Conservation (phyloP, 1,140 invertebrate genomes). For the Trichoplusia ni region DNA sequence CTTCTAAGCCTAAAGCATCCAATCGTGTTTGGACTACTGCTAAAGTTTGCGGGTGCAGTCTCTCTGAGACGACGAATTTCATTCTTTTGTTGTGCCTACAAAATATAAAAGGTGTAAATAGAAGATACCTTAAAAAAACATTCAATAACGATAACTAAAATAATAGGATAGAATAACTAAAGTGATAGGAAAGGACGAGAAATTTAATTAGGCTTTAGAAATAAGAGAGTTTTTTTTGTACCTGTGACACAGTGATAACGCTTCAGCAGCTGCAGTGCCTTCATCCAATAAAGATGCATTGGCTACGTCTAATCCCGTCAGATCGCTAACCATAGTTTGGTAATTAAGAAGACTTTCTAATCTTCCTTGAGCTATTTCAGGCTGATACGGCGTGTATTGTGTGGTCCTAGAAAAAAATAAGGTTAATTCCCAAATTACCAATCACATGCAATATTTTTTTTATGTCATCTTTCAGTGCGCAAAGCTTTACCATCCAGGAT, state of each 20-base stretch:
- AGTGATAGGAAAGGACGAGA: too few species aligned
- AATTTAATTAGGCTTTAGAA: too few species aligned
- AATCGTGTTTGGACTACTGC: slow-evolving; percentile 95
- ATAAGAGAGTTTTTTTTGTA: too few species aligned
- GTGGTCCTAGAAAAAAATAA: slow-evolving; percentile 85
- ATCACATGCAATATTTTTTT: not conserved
- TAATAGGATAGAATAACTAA: too few species aligned
- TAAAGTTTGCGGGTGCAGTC: slow-evolving; percentile 97
- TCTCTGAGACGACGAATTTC: slow-evolving; percentile 93
- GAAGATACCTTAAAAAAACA: too few species aligned
- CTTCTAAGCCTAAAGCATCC: slow-evolving; percentile 90
- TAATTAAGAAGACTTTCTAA: slow-evolving; percentile 98
- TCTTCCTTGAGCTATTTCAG: slow-evolving; percentile 98
- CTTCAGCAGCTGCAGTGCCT: slow-evolving; percentile 98
- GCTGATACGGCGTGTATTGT: slow-evolving; percentile 94
- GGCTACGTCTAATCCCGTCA: slow-evolving; percentile 96
- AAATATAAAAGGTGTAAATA: too few species aligned
- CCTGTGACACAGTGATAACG: slow-evolving; percentile 93
- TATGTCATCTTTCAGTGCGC: too few species aligned
- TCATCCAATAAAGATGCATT: slow-evolving; percentile 99
- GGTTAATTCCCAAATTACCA: not conserved
- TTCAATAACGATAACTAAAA: too few species aligned
- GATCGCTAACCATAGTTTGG: slow-evolving; percentile 97
- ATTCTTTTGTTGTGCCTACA: slow-evolving; percentile 92
- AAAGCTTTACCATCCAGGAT: slow-evolving; percentile 99